phyloP scores from a whole-genome alignment of 2,113 vertebrate species.

The Micronycteris hirsuta region DNA sequence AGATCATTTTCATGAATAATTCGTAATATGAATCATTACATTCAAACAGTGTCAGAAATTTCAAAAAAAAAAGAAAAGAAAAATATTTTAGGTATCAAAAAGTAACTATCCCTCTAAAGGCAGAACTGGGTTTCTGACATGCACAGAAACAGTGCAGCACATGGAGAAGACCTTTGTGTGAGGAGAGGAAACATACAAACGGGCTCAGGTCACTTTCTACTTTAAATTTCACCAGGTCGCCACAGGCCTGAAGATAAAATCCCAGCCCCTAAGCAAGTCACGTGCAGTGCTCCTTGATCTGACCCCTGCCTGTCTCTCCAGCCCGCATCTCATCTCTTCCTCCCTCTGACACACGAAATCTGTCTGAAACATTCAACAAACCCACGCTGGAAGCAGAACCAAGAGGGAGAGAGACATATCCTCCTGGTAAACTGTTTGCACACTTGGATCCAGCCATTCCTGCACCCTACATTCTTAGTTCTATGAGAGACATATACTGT shows the following conservation, averaged over 20 bases:
- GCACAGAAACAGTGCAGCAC: neutral
- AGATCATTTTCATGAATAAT: conserved; percentile 83
- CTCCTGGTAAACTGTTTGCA: neutral
- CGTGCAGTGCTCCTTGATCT: neutral
- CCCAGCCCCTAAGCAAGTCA: neutral
- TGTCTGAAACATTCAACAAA: neutral
- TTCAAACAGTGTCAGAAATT: conserved; percentile 76
- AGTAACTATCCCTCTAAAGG: conserved; percentile 65
- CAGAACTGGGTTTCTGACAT: conserved; percentile 51
- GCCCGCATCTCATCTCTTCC: neutral
- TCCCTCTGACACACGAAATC: neutral
- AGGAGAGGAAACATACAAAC: neutral
- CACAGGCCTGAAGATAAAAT: neutral
- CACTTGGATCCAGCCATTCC: neutral
- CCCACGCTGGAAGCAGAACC: neutral
- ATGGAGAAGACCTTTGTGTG: neutral
- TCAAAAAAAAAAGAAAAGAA: conserved; percentile 2
- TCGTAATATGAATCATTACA: conserved; percentile 80
- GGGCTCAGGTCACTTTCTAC: neutral
- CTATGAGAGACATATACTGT: neutral
- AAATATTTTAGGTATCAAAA: conserved; percentile 68
- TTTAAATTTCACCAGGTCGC: neutral
- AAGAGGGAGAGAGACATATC: neutral
- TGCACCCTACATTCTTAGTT: neutral
- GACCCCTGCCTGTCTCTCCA: neutral